phyloP scores from a whole-genome alignment of 2,113 vertebrate species.

The Varanus komodoensis region DNA sequence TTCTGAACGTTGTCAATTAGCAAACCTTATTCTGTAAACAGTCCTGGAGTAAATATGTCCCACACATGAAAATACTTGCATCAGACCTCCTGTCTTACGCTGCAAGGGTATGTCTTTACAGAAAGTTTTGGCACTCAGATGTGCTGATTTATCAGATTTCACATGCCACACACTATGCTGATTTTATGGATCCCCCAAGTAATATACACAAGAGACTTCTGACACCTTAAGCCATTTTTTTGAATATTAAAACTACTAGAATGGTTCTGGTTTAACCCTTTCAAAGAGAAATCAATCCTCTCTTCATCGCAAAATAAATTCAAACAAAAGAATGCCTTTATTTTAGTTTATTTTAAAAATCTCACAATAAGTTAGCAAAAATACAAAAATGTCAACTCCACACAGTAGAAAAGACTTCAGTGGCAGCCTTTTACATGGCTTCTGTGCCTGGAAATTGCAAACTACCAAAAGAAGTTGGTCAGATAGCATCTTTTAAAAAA shows the following conservation, averaged over 20 bases:
- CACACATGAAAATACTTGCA: neutral
- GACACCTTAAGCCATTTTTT: neutral
- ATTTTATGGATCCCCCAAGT: neutral
- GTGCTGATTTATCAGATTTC: neutral
- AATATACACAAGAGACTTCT: neutral
- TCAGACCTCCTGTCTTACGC: neutral
- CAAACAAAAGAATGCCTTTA: constrained; percentile 92
- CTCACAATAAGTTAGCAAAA: constrained; percentile 95
- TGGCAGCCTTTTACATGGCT: neutral
- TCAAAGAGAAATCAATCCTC: neutral
- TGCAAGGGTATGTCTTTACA: neutral
- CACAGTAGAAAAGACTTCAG: constrained; percentile 76
- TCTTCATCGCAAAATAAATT: constrained; percentile 57
- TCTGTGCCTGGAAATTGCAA: constrained; percentile 39
- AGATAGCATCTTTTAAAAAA: constrained; percentile 79
- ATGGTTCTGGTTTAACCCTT: neutral
- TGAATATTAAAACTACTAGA: neutral
- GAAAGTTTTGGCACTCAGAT: neutral
- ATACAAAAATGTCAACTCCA: constrained; percentile 90
- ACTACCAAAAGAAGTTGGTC: constrained; percentile 91
- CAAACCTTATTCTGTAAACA: neutral
- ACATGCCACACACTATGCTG: neutral
- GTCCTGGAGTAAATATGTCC: neutral
- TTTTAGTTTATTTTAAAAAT: constrained; percentile 87
- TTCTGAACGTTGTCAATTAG: neutral